Conservation (phyloP, 2,113 vertebrate species). For the Silurus meridionalis region DNA sequence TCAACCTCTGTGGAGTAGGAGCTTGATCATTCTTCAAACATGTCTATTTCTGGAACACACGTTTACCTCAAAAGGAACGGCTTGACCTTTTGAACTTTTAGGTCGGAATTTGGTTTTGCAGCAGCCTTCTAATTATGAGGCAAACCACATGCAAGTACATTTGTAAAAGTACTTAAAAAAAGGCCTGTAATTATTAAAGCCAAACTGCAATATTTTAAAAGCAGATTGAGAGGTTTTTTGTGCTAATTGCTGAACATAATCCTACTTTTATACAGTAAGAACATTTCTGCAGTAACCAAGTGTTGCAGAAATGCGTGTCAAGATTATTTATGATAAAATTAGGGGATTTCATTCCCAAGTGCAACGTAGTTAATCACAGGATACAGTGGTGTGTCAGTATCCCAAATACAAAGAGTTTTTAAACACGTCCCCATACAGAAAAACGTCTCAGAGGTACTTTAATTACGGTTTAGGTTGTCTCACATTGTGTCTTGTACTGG, state of each 20-base stretch:
- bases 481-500: too few species aligned
- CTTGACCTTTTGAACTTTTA: background rate
- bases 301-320: background rate
- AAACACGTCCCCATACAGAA: background rate
- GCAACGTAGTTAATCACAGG: background rate
- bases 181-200: constrained; percentile 8
- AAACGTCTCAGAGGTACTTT: background rate
- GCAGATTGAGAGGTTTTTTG: background rate
- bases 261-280: background rate
- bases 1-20: background rate
- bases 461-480: background rate
- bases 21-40: background rate
- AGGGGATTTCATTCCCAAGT: constrained; percentile 22
- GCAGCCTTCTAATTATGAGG: background rate
- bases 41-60: background rate
- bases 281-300: background rate
- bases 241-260: background rate
- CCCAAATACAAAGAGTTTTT: background rate
- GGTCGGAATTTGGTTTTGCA: background rate
- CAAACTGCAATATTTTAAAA: background rate
- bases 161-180: background rate
- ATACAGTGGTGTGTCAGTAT: background rate
- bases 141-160: background rate
- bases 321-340: constrained; percentile 31
- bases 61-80: background rate